A percentile compares a stretch with the other conserved stretches of the same genome.
Evolutionary conservation across 2,888 invertebrate species (phyloP).

Genomic region (Aporophyla nigra): DNA sequence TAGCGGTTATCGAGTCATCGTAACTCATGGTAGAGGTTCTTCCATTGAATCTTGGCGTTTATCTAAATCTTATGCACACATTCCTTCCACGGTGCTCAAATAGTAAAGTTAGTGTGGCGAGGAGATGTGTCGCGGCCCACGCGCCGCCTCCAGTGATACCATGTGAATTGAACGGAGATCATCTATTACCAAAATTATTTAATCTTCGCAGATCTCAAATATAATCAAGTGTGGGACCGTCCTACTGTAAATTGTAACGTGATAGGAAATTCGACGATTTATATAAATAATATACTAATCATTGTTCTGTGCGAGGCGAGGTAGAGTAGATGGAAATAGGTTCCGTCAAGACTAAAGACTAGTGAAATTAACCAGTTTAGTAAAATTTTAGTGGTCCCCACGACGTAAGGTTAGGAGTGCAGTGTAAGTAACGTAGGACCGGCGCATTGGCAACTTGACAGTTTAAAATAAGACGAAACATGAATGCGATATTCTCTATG

Average conservation of each 20-base stretch:
- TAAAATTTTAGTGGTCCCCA: conserved; percentile 83
- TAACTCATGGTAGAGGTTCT: conserved; percentile 56
- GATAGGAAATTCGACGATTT: conserved; percentile 84
- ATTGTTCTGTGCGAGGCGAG: conserved; percentile 72
- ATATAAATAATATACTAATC: conserved; percentile 71
- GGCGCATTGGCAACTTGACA: conserved; percentile 84
- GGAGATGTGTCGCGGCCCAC: conserved; percentile 64
- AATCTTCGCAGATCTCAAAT: conserved; percentile 86
- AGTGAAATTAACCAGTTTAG: conserved; percentile 86
- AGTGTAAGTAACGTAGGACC: conserved; percentile 76
- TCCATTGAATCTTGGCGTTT: conserved; percentile 71
- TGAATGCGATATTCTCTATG: conserved; percentile 32
- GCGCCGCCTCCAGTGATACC: conserved; percentile 81
- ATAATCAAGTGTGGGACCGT: conserved; percentile 89
- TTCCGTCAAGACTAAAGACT: conserved; percentile 85
- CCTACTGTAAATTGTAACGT: conserved; percentile 87
- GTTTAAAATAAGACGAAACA: conserved; percentile 34
- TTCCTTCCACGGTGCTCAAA: conserved; percentile 94
- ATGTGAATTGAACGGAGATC: conserved; percentile 81
- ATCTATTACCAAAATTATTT: conserved; percentile 80
- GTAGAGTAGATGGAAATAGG: conserved; percentile 76
- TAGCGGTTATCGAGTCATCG: conserved; percentile 4
- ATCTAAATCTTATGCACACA: conserved; percentile 89
- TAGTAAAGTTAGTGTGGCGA: conserved; percentile 78
- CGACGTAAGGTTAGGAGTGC: conserved; percentile 78